Conservation (phyloP, 2,888 invertebrate species). For the Lutraria lutraria region DNA sequence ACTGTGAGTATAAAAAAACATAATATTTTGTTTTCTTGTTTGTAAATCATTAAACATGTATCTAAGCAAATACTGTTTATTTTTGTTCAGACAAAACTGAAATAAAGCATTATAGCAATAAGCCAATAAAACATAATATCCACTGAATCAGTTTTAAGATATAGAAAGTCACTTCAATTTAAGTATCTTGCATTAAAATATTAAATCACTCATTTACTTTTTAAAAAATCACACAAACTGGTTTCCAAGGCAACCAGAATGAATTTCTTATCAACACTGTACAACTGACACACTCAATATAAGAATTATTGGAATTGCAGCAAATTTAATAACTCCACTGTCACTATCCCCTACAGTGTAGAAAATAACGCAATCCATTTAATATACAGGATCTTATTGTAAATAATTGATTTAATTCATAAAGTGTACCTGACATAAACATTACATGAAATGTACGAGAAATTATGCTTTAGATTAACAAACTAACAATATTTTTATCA, state of each 20-base stretch:
- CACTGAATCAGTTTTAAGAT: no score
- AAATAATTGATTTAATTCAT: not conserved
- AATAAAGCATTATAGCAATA: no score
- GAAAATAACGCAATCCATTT: not conserved
- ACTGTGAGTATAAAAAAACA: no score
- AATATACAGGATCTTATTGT: not conserved
- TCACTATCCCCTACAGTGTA: not conserved
- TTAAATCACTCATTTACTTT: not conserved
- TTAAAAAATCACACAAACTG: not conserved
- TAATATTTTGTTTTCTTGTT: no score
- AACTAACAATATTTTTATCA: not conserved
- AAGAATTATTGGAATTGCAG: no score
- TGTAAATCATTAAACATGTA: no score
- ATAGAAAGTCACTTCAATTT: no score
- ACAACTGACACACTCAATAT: no score
- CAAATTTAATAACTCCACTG: not conserved
- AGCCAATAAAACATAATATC: no score
- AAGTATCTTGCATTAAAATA: no score
- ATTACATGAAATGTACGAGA: not conserved
- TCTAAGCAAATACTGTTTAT: no score
- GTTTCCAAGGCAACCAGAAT: not conserved
- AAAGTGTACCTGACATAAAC: not conserved
- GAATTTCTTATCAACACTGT: not conserved
- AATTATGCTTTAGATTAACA: not conserved
- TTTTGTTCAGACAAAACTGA: no score